phyloP scores from a whole-genome alignment of 2,888 invertebrate genomes.

The Bembecia ichneumoniformis region DNA sequence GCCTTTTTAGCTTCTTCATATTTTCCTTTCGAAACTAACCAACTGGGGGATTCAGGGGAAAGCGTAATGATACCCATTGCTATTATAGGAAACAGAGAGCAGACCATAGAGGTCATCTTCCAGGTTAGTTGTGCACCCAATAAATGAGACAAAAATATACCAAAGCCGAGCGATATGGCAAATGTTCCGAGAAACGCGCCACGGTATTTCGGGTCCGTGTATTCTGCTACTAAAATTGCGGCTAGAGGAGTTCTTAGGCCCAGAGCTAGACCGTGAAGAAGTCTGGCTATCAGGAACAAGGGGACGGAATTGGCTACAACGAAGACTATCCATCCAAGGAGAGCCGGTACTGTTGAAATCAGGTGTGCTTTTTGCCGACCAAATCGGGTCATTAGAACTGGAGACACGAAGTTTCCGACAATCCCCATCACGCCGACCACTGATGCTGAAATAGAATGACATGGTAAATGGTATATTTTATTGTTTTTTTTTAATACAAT shows the following conservation, averaged over 20 bases:
- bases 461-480: background rate
- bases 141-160: slow-evolving; percentile 75
- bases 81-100: slow-evolving; percentile 61
- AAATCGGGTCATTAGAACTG: slow-evolving; percentile 68
- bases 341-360: slow-evolving; percentile 58
- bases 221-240: slow-evolving; percentile 73
- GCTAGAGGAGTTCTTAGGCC: slow-evolving; percentile 70
- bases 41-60: slow-evolving; percentile 77
- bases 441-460: slow-evolving; percentile 41
- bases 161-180: slow-evolving; percentile 74
- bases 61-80: slow-evolving; percentile 57
- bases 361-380: slow-evolving; percentile 73
- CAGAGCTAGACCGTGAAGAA: slow-evolving; percentile 61
- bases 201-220: slow-evolving; percentile 73
- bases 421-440: slow-evolving; percentile 62
- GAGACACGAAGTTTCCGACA: slow-evolving; percentile 61
- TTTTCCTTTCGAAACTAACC: slow-evolving; percentile 75
- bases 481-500: background rate
- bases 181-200: slow-evolving; percentile 76
- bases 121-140: slow-evolving; percentile 76
- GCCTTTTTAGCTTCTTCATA: slow-evolving; percentile 71
- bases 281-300: slow-evolving; percentile 49
- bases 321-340: slow-evolving; percentile 63
- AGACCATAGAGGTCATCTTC: slow-evolving; percentile 71
- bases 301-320: slow-evolving; percentile 52